phyloP scores from a whole-genome alignment of 2,113 vertebrate species.

The Gymnogyps californianus region DNA sequence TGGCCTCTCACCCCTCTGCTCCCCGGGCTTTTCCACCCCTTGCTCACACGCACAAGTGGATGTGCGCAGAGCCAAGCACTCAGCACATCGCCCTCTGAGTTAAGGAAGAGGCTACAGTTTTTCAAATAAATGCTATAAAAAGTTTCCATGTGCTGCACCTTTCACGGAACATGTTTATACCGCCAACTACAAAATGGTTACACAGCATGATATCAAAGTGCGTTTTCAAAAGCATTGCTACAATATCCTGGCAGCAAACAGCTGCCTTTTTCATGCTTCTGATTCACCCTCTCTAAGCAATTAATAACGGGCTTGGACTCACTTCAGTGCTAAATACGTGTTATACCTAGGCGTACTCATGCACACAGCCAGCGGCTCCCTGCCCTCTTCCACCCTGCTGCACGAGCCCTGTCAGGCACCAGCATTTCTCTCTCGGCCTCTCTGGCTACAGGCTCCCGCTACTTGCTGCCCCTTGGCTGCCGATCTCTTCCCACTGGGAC shows the following conservation, averaged over 20 bases:
- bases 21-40: not conserved
- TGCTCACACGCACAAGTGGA: rapidly evolving
- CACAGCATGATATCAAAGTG: not conserved
- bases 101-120: not conserved
- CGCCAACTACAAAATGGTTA: not conserved
- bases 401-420: rapidly evolving
- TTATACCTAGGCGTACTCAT: not conserved
- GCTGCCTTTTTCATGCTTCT: not conserved
- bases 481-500: rapidly evolving
- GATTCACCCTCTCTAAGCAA: not conserved
- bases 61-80: rapidly evolving
- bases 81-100: too few species aligned
- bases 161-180: not conserved
- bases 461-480: not conserved
- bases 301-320: not conserved
- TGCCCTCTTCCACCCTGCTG: not conserved
- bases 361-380: not conserved
- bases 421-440: not conserved
- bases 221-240: not conserved
- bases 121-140: not conserved
- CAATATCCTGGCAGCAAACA: not conserved
- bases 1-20: not conserved
- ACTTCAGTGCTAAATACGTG: not conserved
- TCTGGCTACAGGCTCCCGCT: not conserved
- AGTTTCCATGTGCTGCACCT: not conserved